phyloP scores from a whole-genome alignment of 2,113 vertebrate species.

The Tautogolabrus adspersus region DNA sequence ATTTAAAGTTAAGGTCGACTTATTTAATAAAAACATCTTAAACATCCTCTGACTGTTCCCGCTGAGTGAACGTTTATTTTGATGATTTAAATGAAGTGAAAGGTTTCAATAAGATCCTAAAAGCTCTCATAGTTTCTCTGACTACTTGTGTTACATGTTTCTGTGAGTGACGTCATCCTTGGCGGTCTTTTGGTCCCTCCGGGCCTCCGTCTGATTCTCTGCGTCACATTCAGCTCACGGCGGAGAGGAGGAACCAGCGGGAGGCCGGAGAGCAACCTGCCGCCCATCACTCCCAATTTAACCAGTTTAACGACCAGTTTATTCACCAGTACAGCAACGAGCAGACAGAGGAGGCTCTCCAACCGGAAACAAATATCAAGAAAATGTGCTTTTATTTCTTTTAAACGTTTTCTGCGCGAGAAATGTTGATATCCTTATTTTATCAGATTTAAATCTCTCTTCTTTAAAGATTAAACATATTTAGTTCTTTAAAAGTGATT shows the following conservation, averaged over 20 bases:
- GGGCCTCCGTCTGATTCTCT: conserved; percentile 46
- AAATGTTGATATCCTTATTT: no score
- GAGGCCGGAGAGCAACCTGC: background rate
- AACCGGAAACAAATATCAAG: background rate
- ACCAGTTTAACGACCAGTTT: conserved; percentile 8
- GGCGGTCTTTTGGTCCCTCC: conserved; percentile 9
- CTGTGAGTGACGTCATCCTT: background rate
- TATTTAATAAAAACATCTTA: no score
- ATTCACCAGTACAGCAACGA: background rate
- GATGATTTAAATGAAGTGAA: no score
- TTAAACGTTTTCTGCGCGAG: background rate
- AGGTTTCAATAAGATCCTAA: no score
- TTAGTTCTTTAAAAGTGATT: no score
- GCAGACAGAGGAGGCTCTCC: background rate
- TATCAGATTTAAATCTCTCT: no score
- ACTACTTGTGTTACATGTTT: background rate
- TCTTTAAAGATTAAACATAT: no score
- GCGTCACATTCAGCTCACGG: conserved; percentile 45
- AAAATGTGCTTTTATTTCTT: background rate
- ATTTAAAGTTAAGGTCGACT: no score
- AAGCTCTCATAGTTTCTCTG: background rate
- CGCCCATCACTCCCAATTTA: background rate
- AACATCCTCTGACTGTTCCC: no score
- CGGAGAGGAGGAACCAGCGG: conserved; percentile 17
- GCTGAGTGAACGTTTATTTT: no score